Evolutionary conservation across 2,797 vertebrate genomes (phyloP).

Genomic region (Hybognathus amarus): DNA sequence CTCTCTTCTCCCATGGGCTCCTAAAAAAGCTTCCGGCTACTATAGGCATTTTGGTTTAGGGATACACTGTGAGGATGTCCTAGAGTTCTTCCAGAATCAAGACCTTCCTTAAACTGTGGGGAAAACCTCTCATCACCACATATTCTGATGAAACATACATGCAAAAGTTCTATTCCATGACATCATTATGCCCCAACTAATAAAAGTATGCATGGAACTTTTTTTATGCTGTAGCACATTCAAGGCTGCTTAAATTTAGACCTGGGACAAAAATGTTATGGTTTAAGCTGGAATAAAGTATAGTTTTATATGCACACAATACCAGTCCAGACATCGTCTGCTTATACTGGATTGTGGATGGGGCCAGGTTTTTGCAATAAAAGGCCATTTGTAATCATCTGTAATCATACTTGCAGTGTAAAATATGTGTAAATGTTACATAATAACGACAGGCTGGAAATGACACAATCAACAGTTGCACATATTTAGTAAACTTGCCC

Average conservation of each 20-base stretch:
- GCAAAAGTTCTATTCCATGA: not conserved
- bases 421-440: not conserved
- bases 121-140: not conserved
- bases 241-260: conserved; percentile 5
- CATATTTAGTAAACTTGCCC: not conserved
- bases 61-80: conserved; percentile 14
- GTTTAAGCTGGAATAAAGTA: not conserved
- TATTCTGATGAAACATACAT: conserved; percentile 15
- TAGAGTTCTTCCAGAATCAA: conserved; percentile 29
- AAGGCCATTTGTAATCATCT: not conserved
- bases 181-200: not conserved
- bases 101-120: conserved; percentile 11
- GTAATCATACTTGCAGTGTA: not conserved
- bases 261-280: not conserved
- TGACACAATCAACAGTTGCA: not conserved
- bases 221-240: not conserved
- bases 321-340: not conserved
- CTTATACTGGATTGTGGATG: not conserved
- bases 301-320: not conserved
- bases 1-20: conserved; percentile 29
- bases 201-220: not conserved
- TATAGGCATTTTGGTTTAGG: conserved; percentile 25
- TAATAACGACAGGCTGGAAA: not conserved
- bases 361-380: not conserved
- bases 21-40: conserved; percentile 11